These are phyloP conservation scores for Aphelocoma coerulescens DNA, from an alignment of 2,113 vertebrate genomes.

Conservation along the genomic window DNA sequence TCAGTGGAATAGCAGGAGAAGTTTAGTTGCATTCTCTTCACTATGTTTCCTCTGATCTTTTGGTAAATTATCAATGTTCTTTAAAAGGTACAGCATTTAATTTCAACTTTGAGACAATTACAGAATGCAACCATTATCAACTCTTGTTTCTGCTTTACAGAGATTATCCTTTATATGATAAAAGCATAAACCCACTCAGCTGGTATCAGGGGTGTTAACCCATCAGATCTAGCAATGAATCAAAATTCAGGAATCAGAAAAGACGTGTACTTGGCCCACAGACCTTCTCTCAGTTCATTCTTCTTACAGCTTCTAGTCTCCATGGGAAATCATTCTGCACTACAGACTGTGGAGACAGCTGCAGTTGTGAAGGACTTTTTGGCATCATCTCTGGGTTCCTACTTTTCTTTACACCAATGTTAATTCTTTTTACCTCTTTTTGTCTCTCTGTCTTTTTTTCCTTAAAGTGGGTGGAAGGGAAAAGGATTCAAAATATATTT, in stretches of 20 bases:
- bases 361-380: neutral
- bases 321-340: neutral
- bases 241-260: neutral
- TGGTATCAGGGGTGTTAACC: neutral
- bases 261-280: neutral
- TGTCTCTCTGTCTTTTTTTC: neutral
- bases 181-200: neutral
- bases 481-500: neutral
- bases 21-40: conserved; percentile 2
- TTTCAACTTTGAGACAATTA: neutral
- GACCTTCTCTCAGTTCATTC: neutral
- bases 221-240: neutral
- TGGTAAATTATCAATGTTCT: neutral
- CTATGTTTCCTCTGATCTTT: neutral
- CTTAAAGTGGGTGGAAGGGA: neutral
- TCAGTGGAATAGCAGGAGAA: neutral
- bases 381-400: neutral
- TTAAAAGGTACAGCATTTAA: conserved; percentile 20
- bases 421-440: neutral
- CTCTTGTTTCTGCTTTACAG: neutral
- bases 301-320: neutral
- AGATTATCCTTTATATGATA: neutral
- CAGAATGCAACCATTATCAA: neutral
- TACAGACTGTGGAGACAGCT: neutral
- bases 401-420: neutral